A percentile compares a stretch with the other conserved stretches of the same genome.
phyloP scores from a whole-genome alignment of 1,140 invertebrate genomes.

The Rhynchophorus ferrugineus region DNA sequence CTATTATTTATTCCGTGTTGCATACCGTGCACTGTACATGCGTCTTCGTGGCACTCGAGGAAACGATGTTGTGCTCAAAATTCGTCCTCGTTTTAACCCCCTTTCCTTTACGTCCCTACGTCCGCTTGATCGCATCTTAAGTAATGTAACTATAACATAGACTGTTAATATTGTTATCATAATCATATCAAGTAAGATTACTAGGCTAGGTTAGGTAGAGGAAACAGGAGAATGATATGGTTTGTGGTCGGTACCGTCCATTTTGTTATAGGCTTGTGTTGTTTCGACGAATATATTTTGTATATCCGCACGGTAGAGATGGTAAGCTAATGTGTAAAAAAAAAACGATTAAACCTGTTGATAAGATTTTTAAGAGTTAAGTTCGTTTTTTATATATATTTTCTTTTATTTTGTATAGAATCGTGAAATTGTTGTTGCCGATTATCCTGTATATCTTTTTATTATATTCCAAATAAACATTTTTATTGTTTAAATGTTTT shows the following conservation, averaged over 20 bases:
- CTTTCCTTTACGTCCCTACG: too few species aligned
- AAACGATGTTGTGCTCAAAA: too few species aligned
- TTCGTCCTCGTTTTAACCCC: too few species aligned
- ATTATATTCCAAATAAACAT: conserved; percentile 13
- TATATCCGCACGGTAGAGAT: not conserved
- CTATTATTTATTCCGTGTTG: too few species aligned
- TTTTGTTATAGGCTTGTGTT: conserved; percentile 1
- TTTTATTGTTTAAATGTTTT: conserved; percentile 11
- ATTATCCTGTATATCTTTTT: conserved; percentile 15
- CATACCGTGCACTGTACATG: too few species aligned
- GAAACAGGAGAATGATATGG: not conserved
- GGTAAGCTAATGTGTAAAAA: not conserved
- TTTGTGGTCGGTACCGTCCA: conserved; percentile 1
- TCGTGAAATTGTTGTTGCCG: conserved; percentile 8
- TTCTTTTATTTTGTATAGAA: conserved; percentile 12
- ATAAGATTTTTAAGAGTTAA: too few species aligned
- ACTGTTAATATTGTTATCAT: not conserved
- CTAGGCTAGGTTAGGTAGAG: not conserved
- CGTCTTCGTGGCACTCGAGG: too few species aligned
- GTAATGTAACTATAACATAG: too few species aligned
- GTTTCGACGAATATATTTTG: not conserved
- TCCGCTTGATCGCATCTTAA: too few species aligned
- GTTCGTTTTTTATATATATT: too few species aligned
- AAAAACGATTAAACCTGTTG: not conserved
- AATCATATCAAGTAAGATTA: not conserved